Evolutionary conservation across 2,888 invertebrate species (phyloP).

Genomic region (Pocota personata): DNA sequence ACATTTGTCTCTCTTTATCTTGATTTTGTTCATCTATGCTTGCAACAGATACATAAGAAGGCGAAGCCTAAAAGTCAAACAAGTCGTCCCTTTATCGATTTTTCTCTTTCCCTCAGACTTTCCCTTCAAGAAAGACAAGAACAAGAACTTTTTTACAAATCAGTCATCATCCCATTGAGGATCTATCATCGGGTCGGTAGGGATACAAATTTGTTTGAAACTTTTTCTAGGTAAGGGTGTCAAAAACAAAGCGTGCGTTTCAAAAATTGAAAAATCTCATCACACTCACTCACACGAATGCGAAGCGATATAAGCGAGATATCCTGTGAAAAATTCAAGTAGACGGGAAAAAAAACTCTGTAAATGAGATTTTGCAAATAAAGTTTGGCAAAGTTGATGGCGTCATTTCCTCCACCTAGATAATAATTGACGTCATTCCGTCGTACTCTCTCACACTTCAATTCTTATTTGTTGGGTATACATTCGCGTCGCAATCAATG

Average conservation of each 20-base stretch:
- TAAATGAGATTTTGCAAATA: constrained; percentile 45
- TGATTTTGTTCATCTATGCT: no score
- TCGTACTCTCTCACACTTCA: not conserved
- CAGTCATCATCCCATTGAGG: constrained; percentile 48
- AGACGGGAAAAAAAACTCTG: constrained; percentile 18
- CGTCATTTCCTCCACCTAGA: constrained; percentile 40
- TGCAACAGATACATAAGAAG: not conserved
- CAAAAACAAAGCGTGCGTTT: constrained; percentile 29
- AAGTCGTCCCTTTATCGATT: constrained; percentile 20
- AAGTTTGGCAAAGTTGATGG: constrained; percentile 51
- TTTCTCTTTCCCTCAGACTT: not conserved
- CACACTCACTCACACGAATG: constrained; percentile 9
- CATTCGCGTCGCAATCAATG: constrained; percentile 35
- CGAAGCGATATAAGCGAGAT: not conserved
- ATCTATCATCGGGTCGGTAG: constrained; percentile 24
- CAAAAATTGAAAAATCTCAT: constrained; percentile 40
- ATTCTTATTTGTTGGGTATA: not conserved
- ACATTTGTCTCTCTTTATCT: constrained; percentile 5
- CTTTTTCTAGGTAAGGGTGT: not conserved
- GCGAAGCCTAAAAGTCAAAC: constrained; percentile 9
- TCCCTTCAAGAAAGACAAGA: constrained; percentile 6
- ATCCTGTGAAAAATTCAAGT: constrained; percentile 8
- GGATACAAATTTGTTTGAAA: constrained; percentile 30
- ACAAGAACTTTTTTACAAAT: constrained; percentile 54
- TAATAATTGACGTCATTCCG: constrained; percentile 64